phyloP scores from a whole-genome alignment of 1,140 invertebrate genomes.

The Leptoteleia sp. region DNA sequence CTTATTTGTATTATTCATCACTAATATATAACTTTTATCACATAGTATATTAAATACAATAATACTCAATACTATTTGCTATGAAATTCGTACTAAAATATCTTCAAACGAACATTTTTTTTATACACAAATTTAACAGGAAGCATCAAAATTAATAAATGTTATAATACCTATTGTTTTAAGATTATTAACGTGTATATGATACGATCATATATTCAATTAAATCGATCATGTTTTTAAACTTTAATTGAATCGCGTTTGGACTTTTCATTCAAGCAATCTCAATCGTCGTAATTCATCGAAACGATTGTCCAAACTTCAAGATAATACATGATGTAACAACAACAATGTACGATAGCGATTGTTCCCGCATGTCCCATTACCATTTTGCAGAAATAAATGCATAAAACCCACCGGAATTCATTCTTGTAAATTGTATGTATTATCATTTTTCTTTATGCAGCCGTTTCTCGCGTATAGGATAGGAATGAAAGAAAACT shows the following conservation, averaged over 20 bases:
- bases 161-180: too few species aligned
- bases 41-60: too few species aligned
- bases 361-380: constrained; percentile 31
- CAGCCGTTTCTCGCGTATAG: constrained; percentile 37
- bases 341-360: constrained; percentile 5
- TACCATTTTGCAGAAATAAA: constrained; percentile 48
- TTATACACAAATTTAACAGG: too few species aligned
- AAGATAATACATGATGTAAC: constrained; percentile 9
- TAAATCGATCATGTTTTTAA: not conserved
- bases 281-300: constrained; percentile 9
- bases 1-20: too few species aligned
- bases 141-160: too few species aligned
- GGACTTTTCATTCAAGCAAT: constrained; percentile 5
- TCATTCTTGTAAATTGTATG: constrained; percentile 27
- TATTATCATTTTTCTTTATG: constrained; percentile 56
- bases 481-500: constrained; percentile 19
- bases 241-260: constrained; percentile 2
- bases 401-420: constrained; percentile 42
- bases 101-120: too few species aligned
- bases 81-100: too few species aligned
- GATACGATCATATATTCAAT: too few species aligned
- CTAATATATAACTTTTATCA: too few species aligned
- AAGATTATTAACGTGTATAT: too few species aligned
- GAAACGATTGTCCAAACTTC: constrained; percentile 11
- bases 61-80: too few species aligned